These are phyloP conservation scores for Gastrophysa polygoni DNA, from an alignment of 2,888 invertebrate species.

Conservation along the genomic window DNA sequence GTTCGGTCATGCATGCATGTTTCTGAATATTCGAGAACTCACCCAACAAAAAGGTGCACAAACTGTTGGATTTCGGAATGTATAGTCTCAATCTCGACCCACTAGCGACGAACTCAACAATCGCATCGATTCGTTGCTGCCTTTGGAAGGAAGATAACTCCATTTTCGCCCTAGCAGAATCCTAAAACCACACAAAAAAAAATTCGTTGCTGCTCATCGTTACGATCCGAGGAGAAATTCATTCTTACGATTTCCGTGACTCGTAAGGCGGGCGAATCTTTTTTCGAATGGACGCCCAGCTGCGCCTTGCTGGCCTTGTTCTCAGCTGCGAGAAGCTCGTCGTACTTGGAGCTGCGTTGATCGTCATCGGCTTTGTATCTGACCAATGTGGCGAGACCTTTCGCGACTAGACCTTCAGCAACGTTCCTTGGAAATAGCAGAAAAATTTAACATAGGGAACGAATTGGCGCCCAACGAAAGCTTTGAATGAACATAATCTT, in stretches of 20 bases:
- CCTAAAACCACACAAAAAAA: constrained; percentile 56
- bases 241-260: constrained; percentile 79
- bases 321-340: constrained; percentile 91
- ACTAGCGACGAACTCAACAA: constrained; percentile 96
- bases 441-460: not conserved
- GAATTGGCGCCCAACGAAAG: no score
- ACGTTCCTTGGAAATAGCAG: constrained; percentile 80
- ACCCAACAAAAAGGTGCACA: constrained; percentile 92
- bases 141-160: constrained; percentile 94
- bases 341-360: constrained; percentile 92
- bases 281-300: constrained; percentile 85
- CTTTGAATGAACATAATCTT: no score
- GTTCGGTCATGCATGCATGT: no score
- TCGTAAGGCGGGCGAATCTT: constrained; percentile 82
- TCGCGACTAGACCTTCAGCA: constrained; percentile 89
- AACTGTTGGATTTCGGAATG: constrained; percentile 92
- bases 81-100: constrained; percentile 93
- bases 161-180: constrained; percentile 84
- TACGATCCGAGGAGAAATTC: no score
- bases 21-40: no score
- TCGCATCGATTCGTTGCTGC: constrained; percentile 86
- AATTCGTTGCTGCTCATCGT: no score
- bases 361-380: constrained; percentile 95
- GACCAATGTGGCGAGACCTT: constrained; percentile 92
- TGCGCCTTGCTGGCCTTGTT: constrained; percentile 87